These are phyloP conservation scores for Hystrix brachyura DNA, from an alignment of 2,113 vertebrate genomes.

Conservation along the genomic window DNA sequence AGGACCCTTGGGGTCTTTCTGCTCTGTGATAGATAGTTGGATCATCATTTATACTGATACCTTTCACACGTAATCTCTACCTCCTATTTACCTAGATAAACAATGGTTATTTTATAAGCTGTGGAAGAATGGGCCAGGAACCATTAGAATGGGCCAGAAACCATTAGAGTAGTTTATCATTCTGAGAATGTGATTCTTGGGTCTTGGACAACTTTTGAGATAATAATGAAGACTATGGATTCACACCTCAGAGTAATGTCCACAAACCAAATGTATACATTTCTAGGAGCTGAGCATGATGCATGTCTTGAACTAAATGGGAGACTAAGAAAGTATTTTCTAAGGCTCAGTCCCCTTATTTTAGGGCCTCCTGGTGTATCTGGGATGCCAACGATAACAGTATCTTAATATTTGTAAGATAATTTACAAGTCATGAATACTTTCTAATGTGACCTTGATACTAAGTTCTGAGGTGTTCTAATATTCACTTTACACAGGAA, in stretches of 20 bases:
- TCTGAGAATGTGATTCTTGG: not conserved
- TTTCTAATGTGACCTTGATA: not conserved
- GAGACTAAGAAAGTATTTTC: not conserved
- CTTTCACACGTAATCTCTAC: not conserved
- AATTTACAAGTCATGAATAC: not conserved
- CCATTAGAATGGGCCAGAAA: not conserved
- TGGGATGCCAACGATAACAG: not conserved
- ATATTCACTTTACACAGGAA: constrained; percentile 4
- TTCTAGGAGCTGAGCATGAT: not conserved
- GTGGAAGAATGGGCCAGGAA: not conserved
- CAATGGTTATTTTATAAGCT: not conserved
- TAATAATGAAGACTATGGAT: not conserved
- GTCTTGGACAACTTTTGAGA: not conserved
- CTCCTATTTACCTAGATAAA: not conserved
- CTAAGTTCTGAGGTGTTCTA: not conserved
- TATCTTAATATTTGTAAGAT: not conserved
- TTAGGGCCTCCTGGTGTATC: not conserved
- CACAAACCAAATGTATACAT: not conserved
- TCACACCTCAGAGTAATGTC: not conserved
- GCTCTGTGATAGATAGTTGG: not conserved
- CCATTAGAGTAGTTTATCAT: not conserved
- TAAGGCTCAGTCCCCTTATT: not conserved
- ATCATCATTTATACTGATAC: not conserved
- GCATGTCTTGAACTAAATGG: not conserved
- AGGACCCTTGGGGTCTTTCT: not conserved